These are phyloP conservation scores for Ptyas mucosa DNA, from an alignment of 2,113 vertebrate genomes.

Conservation along the genomic window DNA sequence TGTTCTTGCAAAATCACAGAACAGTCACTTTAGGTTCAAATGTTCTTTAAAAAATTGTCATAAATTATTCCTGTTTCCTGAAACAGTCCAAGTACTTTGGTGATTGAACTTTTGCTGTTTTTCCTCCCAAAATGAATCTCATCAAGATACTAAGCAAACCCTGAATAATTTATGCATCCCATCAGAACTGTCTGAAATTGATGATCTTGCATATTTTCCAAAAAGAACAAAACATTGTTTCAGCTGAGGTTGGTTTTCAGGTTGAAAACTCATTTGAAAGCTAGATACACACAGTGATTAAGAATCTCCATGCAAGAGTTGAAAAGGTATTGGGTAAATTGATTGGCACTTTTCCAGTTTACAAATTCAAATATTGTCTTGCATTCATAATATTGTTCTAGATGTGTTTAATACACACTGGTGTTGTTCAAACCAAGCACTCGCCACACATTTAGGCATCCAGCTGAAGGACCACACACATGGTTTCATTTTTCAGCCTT, in stretches of 20 bases:
- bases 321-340: neutral
- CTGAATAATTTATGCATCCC: neutral
- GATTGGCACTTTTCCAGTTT: neutral
- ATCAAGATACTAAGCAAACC: slow-evolving; percentile 2
- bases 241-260: neutral
- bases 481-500: neutral
- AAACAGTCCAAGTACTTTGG: slow-evolving; percentile 10
- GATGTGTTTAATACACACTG: neutral
- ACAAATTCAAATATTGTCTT: neutral
- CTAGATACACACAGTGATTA: neutral
- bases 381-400: neutral
- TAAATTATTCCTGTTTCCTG: neutral
- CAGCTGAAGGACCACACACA: neutral
- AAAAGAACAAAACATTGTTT: slow-evolving; percentile 18
- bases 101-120: neutral
- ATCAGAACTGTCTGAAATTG: slow-evolving; percentile 8
- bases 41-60: neutral
- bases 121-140: neutral
- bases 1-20: neutral
- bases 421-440: neutral
- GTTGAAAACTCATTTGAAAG: neutral
- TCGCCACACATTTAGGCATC: neutral
- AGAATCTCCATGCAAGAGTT: neutral
- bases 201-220: neutral
- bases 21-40: neutral